Percentiles rank a stretch among this genome's conserved stretches.
Conservation (phyloP, 2,797 vertebrate genomes). For the Clarias fuscus region DNA sequence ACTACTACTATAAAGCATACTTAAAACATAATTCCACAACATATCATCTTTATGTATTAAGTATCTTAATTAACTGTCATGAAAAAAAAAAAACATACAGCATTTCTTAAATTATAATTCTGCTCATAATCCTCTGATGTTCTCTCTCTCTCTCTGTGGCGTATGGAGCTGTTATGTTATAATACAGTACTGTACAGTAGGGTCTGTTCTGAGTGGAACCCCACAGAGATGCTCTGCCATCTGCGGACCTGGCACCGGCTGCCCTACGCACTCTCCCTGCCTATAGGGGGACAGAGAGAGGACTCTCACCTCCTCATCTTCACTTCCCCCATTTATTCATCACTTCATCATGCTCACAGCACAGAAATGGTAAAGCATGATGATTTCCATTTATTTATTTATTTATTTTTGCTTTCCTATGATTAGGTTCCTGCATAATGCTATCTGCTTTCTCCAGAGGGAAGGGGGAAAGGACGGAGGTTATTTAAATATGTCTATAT, state of each 20-base stretch:
- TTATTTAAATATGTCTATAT: background rate
- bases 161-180: constrained; percentile 29
- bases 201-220: constrained; percentile 62
- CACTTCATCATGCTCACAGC: constrained; percentile 35
- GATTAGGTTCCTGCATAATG: constrained; percentile 35
- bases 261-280: constrained; percentile 15
- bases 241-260: constrained; percentile 52
- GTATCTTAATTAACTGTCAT: background rate
- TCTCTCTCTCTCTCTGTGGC: constrained; percentile 5
- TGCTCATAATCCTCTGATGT: background rate
- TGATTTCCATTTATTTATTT: background rate
- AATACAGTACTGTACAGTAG: constrained; percentile 65
- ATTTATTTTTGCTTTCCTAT: constrained; percentile 31
- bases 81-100: background rate
- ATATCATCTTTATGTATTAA: background rate
- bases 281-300: constrained; percentile 12
- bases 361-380: constrained; percentile 35
- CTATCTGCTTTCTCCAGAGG: constrained; percentile 43
- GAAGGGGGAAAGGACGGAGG: background rate
- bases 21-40: background rate
- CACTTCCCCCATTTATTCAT: constrained; percentile 28
- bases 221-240: constrained; percentile 60
- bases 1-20: too few species aligned
- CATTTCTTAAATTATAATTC: background rate
- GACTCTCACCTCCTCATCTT: constrained; percentile 45